phyloP scores from a whole-genome alignment of 1,140 invertebrate species.

The Drosophila lowei region DNA sequence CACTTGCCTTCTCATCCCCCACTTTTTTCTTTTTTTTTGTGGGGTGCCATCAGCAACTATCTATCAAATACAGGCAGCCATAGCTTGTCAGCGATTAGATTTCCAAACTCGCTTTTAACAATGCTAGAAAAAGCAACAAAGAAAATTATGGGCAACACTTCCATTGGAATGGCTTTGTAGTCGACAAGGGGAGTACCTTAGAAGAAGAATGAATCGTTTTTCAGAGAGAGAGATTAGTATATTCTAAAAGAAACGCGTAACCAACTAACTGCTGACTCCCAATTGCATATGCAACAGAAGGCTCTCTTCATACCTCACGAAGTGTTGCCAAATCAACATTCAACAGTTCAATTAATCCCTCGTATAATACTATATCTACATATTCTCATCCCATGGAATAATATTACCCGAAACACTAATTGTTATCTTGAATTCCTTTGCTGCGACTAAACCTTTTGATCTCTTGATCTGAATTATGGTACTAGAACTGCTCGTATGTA shows the following conservation, averaged over 20 bases:
- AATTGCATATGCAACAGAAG: too few species aligned
- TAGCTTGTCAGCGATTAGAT: slow-evolving; percentile 81
- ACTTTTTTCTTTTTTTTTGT: background rate
- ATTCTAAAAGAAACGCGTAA: too few species aligned
- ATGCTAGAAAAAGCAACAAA: slow-evolving; percentile 46
- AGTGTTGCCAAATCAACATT: too few species aligned
- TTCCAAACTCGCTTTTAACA: slow-evolving; percentile 50
- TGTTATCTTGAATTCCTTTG: background rate
- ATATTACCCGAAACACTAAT: too few species aligned
- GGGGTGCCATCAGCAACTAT: slow-evolving; percentile 75
- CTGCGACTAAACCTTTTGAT: background rate
- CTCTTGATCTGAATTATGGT: background rate
- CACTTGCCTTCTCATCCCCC: background rate
- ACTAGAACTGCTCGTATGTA: background rate
- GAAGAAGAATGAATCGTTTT: background rate
- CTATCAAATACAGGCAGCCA: slow-evolving; percentile 80
- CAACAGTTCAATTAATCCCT: too few species aligned
- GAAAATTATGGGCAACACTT: slow-evolving; percentile 32
- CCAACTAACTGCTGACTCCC: too few species aligned
- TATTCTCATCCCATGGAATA: too few species aligned
- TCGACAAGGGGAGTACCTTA: slow-evolving; percentile 9
- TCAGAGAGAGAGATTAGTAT: too few species aligned
- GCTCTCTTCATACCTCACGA: too few species aligned
- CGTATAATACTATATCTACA: too few species aligned
- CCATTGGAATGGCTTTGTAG: background rate